Evolutionary conservation across 2,888 invertebrate genomes (phyloP).

Genomic region (Monopis laevigella): DNA sequence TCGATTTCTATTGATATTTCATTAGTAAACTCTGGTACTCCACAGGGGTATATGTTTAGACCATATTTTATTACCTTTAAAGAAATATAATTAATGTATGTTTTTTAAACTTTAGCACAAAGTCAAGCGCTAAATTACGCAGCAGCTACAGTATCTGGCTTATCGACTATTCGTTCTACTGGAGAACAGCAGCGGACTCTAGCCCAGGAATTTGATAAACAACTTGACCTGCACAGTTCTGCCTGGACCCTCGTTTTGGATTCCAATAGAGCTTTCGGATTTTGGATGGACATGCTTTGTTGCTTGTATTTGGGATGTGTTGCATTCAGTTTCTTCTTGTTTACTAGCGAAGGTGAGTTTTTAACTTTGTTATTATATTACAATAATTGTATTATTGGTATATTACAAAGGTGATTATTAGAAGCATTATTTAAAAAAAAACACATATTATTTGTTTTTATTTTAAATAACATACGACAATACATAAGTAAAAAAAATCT

Average conservation of each 20-base stretch:
- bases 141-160: conserved; percentile 81
- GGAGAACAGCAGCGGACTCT: conserved; percentile 73
- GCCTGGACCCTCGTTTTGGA: conserved; percentile 60
- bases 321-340: conserved; percentile 73
- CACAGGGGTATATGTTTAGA: too few relatives aligned
- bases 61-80: too few relatives aligned
- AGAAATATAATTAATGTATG: too few relatives aligned
- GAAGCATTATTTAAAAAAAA: too few relatives aligned
- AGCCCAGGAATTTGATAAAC: conserved; percentile 74
- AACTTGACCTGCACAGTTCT: conserved; percentile 71
- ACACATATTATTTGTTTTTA: too few relatives aligned
- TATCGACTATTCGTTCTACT: conserved; percentile 83
- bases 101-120: conserved; percentile 77
- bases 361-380: too few relatives aligned
- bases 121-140: conserved; percentile 88
- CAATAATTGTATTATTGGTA: too few relatives aligned
- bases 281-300: conserved; percentile 68
- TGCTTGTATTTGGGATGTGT: conserved; percentile 66
- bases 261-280: conserved; percentile 62
- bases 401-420: too few relatives aligned
- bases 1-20: too few relatives aligned
- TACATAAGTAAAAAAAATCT: too few relatives aligned
- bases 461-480: too few relatives aligned
- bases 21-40: too few relatives aligned
- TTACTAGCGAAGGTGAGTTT: conserved; percentile 29